These are phyloP conservation scores for Trinorchestia longiramus DNA, from an alignment of 1,140 invertebrate species.

Conservation along the genomic window DNA sequence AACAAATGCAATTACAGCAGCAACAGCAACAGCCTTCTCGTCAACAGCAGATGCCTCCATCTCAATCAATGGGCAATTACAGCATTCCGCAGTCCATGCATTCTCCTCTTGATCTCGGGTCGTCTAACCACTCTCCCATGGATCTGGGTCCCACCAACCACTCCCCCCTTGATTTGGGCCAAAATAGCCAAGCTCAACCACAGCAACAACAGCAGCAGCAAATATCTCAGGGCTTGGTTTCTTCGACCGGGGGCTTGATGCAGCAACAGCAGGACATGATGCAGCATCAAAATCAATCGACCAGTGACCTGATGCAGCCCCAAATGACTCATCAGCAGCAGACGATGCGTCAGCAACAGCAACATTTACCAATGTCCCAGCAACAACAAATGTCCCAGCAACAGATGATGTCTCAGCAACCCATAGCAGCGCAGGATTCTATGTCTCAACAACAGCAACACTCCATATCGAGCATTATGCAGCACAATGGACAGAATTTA, in stretches of 20 bases:
- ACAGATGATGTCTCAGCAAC: constrained; percentile 44
- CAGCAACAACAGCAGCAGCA: constrained; percentile 2
- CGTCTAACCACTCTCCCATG: constrained; percentile 26
- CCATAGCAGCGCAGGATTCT: neutral
- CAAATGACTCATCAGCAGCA: constrained; percentile 47
- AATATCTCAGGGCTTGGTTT: neutral
- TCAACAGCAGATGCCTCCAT: constrained; percentile 41
- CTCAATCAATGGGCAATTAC: constrained; percentile 30
- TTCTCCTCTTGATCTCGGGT: constrained; percentile 24
- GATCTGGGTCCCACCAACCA: constrained; percentile 42
- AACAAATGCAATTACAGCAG: constrained; percentile 60
- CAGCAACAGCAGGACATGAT: neutral
- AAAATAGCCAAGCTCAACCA: constrained; percentile 8
- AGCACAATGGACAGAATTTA: constrained; percentile 36
- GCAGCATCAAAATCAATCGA: constrained; percentile 9
- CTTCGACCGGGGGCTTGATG: neutral
- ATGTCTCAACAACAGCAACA: constrained; percentile 41
- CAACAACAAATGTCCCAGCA: constrained; percentile 39
- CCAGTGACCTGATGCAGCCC: constrained; percentile 21
- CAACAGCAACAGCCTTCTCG: constrained; percentile 51
- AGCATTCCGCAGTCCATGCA: constrained; percentile 41
- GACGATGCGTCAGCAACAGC: constrained; percentile 48
- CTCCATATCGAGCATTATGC: constrained; percentile 35
- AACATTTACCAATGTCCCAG: constrained; percentile 24
- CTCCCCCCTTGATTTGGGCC: constrained; percentile 23